A percentile compares a stretch with the other conserved stretches of the same genome.
These are phyloP conservation scores for Rattus rattus DNA, from an alignment of 2,113 vertebrate genomes.

Conservation along the genomic window DNA sequence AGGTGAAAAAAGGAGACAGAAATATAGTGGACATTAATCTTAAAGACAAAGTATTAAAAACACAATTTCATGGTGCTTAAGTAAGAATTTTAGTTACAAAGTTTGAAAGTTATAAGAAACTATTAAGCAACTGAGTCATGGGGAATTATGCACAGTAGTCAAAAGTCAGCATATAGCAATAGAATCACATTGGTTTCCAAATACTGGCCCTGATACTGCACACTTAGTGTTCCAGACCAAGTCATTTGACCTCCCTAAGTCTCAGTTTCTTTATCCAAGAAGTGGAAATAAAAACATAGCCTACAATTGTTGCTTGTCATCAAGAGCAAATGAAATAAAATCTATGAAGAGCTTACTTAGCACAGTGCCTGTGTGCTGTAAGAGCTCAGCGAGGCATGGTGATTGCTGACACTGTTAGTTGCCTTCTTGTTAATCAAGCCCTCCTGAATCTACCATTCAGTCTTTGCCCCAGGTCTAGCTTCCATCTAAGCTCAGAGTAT, in stretches of 20 bases:
- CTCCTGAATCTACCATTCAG: neutral
- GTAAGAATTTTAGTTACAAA: neutral
- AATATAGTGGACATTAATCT: constrained; percentile 10
- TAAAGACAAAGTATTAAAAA: constrained; percentile 42
- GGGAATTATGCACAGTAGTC: neutral
- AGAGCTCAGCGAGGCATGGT: neutral
- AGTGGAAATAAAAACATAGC: neutral
- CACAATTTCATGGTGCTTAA: neutral
- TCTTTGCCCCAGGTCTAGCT: neutral
- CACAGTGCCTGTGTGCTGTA: neutral
- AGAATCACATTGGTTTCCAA: neutral
- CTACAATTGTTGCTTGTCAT: neutral
- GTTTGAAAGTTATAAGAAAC: neutral
- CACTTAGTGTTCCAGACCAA: neutral
- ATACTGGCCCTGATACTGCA: neutral
- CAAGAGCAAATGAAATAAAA: neutral
- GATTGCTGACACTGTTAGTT: neutral
- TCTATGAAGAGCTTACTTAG: neutral
- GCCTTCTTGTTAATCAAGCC: neutral
- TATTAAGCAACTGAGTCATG: neutral
- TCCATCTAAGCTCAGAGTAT: neutral
- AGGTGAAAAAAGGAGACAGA: neutral
- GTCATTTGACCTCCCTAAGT: neutral
- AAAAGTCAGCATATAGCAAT: neutral
- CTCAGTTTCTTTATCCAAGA: neutral